phyloP scores from a whole-genome alignment of 2,888 invertebrate species.

The Laspeyria flexula region DNA sequence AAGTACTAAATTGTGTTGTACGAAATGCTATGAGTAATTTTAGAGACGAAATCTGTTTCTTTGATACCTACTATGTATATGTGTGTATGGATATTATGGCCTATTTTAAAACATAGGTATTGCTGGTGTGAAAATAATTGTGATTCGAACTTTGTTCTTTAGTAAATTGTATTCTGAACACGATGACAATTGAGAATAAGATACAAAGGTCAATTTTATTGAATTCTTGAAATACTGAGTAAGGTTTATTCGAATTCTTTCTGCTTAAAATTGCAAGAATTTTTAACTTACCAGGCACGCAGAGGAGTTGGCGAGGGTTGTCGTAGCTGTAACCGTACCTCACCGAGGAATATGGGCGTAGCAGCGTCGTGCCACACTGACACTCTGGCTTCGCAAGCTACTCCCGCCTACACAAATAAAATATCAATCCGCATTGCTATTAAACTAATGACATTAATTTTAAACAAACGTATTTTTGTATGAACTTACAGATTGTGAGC shows the following conservation, averaged over 20 bases:
- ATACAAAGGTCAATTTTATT: not conserved
- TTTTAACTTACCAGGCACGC: slow-evolving; percentile 89
- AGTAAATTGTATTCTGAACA: not conserved
- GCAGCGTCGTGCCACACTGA: slow-evolving; percentile 95
- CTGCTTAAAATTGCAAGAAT: not conserved
- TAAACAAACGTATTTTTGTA: not conserved
- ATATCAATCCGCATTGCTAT: not conserved
- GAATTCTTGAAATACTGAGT: not conserved
- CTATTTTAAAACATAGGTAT: not conserved
- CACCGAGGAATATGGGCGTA: slow-evolving; percentile 94
- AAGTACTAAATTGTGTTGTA: not conserved
- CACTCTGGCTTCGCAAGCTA: slow-evolving; percentile 92
- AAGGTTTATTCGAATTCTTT: not conserved
- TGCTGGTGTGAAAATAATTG: not conserved
- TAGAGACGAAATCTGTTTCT: not conserved
- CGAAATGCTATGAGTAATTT: slow-evolving; percentile 1
- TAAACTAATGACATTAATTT: no score
- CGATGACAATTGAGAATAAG: not conserved
- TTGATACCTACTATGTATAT: no score
- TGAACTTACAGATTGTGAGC: slow-evolving; percentile 84
- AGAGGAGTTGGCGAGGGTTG: slow-evolving; percentile 84
- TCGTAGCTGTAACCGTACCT: slow-evolving; percentile 92
- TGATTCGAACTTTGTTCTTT: not conserved
- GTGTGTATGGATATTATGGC: not conserved
- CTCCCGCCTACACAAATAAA: slow-evolving; percentile 79